phyloP scores from a whole-genome alignment of 1,140 invertebrate genomes.

The Wiebesia pumilae region DNA sequence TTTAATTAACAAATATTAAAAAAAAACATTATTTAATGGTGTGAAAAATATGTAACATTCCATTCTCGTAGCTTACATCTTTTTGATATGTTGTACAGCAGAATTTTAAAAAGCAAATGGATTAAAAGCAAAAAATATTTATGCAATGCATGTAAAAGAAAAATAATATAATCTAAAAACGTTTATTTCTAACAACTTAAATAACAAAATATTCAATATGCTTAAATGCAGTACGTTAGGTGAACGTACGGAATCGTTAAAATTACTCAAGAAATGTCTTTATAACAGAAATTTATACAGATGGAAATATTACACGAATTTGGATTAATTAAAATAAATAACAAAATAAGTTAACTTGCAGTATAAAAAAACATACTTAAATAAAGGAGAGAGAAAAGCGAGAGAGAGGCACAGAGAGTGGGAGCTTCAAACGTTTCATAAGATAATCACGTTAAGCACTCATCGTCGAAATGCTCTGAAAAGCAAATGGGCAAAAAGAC shows the following conservation, averaged over 20 bases:
- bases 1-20: too few relatives aligned
- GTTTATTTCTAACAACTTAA: too few relatives aligned
- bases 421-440: background rate
- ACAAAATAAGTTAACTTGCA: background rate
- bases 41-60: too few relatives aligned
- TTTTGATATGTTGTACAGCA: too few relatives aligned
- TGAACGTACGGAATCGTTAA: background rate
- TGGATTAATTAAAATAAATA: constrained; percentile 12
- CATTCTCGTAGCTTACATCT: too few relatives aligned
- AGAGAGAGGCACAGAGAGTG: background rate
- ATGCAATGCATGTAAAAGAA: too few relatives aligned
- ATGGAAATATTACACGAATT: background rate
- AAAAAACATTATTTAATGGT: too few relatives aligned
- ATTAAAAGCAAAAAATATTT: too few relatives aligned
- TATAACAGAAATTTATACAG: background rate
- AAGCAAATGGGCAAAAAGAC: constrained; percentile 5
- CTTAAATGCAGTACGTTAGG: background rate
- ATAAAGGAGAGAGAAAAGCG: background rate
- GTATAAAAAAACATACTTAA: background rate
- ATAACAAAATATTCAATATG: background rate
- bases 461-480: background rate
- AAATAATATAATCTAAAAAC: too few relatives aligned
- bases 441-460: constrained; percentile 29
- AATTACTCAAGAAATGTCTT: background rate
- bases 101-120: too few relatives aligned